Evolutionary conservation across 2,797 vertebrate species (phyloP).

Genomic region (Crax fasciolata): DNA sequence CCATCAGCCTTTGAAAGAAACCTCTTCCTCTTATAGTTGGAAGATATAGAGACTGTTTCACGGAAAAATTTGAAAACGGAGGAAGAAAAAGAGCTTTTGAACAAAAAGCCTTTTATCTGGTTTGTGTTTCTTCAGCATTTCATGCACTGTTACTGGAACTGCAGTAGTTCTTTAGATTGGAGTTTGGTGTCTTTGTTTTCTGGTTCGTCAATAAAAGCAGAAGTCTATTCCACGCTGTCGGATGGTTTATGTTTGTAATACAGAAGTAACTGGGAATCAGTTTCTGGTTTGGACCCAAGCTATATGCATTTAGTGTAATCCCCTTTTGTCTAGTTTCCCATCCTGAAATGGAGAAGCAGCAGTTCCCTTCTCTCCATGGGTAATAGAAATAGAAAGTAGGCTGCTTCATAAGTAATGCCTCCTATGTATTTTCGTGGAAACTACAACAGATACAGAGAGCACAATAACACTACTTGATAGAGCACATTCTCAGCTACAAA

Average conservation of each 20-base stretch:
- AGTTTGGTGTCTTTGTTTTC: background rate
- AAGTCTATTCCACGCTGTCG: background rate
- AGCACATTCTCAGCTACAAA: no score
- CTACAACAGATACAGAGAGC: no score
- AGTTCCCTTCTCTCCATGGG: background rate
- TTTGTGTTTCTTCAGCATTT: slow-evolving; percentile 8
- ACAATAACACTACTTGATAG: no score
- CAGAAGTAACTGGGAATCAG: background rate
- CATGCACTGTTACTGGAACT: background rate
- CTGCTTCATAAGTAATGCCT: no score
- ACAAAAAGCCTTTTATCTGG: background rate
- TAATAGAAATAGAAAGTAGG: background rate
- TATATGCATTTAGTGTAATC: background rate
- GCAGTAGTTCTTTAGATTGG: background rate
- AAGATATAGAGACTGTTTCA: background rate
- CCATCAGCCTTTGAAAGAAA: background rate
- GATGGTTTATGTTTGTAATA: background rate
- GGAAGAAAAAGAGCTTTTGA: background rate
- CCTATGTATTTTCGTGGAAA: no score
- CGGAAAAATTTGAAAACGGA: background rate
- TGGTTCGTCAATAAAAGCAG: background rate
- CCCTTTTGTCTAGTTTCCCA: background rate
- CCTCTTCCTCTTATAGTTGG: background rate
- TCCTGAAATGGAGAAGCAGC: background rate
- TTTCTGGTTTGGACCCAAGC: background rate